Evolutionary conservation across 2,888 invertebrate genomes (phyloP), one percentile per base, ranked within the genome.

Genomic region (Drosophila birchii): DNA sequence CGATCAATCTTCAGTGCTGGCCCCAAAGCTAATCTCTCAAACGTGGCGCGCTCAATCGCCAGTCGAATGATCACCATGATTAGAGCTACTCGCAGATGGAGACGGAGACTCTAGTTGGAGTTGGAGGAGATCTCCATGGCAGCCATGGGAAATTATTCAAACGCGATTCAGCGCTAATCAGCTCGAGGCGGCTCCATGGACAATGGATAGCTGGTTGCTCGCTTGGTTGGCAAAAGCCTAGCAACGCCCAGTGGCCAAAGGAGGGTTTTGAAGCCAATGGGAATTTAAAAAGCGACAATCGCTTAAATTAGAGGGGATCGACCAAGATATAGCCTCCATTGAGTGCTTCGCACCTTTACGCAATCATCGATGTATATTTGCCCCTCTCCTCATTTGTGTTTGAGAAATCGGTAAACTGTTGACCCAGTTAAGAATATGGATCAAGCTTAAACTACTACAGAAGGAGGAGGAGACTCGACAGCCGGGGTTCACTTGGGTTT

Each of bases 351-450:
- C 69, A 70, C 67, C 59, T 70, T 59, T 39, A 67, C 67, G 69
- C 69, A 58, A 41, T 29, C 67, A 39, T 32, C 29, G 9, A 5
- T 7, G 14, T 18, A n/a, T 12, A 38, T 26, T 51, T 29, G 4
- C 32, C 18, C 23, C 26, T 5, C n/a, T 12, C 26, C n/a, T 12
- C 38, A 49, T 34, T 49, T 36, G 3, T 26, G 61, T 20, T 38
- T 6, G 38, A 16, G 29, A 54, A 59, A 68, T 41, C 14, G 55
- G 39, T 18, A 14, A 3, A 36, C 58, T 55, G 63, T 64, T 74
- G 87, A 87, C 82, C 87, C 61, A 82, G 85, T 81, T 86, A 18
- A 29, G 45, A 68, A 67, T 74, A 54, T 57, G 59, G 56, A 39
- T 32, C 53, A 36, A 45, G 36, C 45, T 14, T 16, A 44, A 9